Conservation (phyloP, 2,888 invertebrate genomes). For the Cryptocephalus moraei region DNA sequence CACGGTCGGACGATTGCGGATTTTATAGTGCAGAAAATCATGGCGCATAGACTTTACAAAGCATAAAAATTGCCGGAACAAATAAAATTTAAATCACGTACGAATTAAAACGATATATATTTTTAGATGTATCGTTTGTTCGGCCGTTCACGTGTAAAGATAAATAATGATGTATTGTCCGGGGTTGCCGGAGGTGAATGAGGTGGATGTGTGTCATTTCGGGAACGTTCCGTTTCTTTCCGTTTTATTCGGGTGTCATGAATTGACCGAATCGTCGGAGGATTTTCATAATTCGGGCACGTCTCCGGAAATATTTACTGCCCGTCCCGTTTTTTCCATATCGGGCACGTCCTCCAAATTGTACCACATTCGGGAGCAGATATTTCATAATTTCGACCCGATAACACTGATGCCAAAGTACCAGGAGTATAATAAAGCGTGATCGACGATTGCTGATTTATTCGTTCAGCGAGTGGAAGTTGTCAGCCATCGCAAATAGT, state of each 20-base stretch:
- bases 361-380: too few relatives aligned
- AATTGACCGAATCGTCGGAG: too few relatives aligned
- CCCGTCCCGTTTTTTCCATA: too few relatives aligned
- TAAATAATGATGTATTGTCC: slow-evolving; percentile 31
- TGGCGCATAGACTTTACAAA: slow-evolving; percentile 9
- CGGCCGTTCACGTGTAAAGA: slow-evolving; percentile 25
- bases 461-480: too few relatives aligned
- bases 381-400: too few relatives aligned
- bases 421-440: too few relatives aligned
- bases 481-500: too few relatives aligned
- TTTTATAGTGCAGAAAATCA: slow-evolving; percentile 15
- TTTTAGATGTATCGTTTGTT: slow-evolving; percentile 24
- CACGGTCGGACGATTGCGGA: slow-evolving; percentile 4
- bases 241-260: neutral
- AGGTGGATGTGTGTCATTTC: slow-evolving; percentile 3
- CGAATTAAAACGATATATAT: slow-evolving; percentile 25
- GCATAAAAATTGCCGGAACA: slow-evolving; percentile 17
- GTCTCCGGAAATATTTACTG: too few relatives aligned
- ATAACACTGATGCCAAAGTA: too few relatives aligned
- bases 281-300: too few relatives aligned
- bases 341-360: too few relatives aligned
- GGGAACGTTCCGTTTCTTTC: neutral
- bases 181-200: slow-evolving; percentile 11
- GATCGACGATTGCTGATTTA: too few relatives aligned
- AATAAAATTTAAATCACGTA: slow-evolving; percentile 27